Percentiles rank a stretch among this genome's conserved stretches.
Evolutionary conservation across 2,113 vertebrate genomes (phyloP).

Genomic region (Cranoglanis bouderius): DNA sequence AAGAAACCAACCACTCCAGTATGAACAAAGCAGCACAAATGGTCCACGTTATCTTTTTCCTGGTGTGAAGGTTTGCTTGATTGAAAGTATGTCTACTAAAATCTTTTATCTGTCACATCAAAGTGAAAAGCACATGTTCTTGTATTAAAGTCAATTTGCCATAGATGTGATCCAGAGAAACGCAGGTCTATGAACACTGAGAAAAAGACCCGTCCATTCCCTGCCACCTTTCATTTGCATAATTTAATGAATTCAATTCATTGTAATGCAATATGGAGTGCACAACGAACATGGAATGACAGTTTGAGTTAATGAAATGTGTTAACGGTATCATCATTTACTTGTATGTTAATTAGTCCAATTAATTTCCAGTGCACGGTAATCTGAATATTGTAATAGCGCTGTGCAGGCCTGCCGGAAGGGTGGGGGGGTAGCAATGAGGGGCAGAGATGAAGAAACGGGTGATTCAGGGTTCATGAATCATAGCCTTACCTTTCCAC

Average conservation of each 20-base stretch:
- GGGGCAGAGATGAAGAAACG: conserved; percentile 63
- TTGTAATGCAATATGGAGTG: conserved; percentile 81
- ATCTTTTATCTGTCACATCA: conserved; percentile 65
- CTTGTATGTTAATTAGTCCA: conserved; percentile 85
- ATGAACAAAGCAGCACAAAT: conserved; percentile 14
- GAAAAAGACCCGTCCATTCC: conserved; percentile 64
- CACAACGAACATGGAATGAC: conserved; percentile 79
- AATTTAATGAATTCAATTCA: conserved; percentile 82
- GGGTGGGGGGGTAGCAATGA: conserved; percentile 58
- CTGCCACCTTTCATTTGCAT: conserved; percentile 78
- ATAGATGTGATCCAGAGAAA: conserved; percentile 47
- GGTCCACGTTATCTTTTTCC: not conserved
- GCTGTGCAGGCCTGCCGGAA: conserved; percentile 75
- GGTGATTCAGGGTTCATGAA: conserved; percentile 54
- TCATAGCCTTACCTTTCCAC: conserved; percentile 49
- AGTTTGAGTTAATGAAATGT: conserved; percentile 86
- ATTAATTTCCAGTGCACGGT: conserved; percentile 80
- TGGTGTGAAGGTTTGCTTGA: conserved; percentile 38
- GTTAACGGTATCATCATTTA: conserved; percentile 85
- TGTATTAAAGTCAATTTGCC: conserved; percentile 60
- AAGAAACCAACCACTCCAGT: not conserved
- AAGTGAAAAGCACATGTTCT: conserved; percentile 61
- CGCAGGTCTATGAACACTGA: conserved; percentile 56
- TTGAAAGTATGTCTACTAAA: conserved; percentile 59
- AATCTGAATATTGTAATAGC: conserved; percentile 84